A percentile compares a stretch with the other conserved stretches of the same genome.
Conservation (phyloP, 1,140 invertebrate genomes). For the Glossosoma conforme region DNA sequence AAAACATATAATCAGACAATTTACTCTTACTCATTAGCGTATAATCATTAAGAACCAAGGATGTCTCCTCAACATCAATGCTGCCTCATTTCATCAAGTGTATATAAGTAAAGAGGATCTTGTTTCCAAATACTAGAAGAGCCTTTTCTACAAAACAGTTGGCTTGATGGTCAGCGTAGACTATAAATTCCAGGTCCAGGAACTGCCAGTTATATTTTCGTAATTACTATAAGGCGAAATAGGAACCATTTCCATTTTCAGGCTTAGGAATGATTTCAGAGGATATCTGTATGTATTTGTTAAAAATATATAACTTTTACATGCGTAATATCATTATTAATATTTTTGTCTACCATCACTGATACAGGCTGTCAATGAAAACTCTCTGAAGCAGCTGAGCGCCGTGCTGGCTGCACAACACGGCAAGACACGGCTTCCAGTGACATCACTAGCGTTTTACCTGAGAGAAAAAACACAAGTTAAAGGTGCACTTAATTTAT, state of each 20-base stretch:
- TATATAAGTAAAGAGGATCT: no score
- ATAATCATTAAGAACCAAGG: no score
- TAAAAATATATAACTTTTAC: constrained; percentile 2
- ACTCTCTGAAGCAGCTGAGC: constrained; percentile 72
- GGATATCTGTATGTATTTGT: neutral
- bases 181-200: neutral
- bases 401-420: constrained; percentile 63
- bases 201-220: neutral
- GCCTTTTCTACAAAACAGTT: no score
- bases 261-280: neutral
- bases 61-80: no score
- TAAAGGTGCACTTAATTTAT: constrained; percentile 36
- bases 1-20: no score
- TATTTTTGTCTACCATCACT: no score
- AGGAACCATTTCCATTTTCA: neutral
- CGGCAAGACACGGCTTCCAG: constrained; percentile 48
- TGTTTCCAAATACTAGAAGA: no score
- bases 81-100: no score
- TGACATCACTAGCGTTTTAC: constrained; percentile 60
- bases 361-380: constrained; percentile 75
- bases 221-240: neutral
- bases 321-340: neutral
- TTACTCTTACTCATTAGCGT: no score
- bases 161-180: no score
- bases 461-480: constrained; percentile 50